A percentile compares a stretch with the other conserved stretches of the same genome.
These are phyloP conservation scores for Vesta saturnalis DNA, from an alignment of 2,888 invertebrate species.

Conservation along the genomic window DNA sequence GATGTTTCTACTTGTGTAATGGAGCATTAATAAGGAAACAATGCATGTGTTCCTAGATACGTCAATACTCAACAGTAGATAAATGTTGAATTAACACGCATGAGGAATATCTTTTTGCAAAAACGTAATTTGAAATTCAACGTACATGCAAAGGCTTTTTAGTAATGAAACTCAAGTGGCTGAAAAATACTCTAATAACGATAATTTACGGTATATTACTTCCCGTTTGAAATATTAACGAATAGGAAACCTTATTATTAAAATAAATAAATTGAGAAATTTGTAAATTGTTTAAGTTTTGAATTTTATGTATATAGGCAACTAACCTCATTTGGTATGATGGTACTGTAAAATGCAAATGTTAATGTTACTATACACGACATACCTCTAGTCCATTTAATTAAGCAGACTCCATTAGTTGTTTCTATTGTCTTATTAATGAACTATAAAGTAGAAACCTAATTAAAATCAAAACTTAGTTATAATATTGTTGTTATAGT, in stretches of 20 bases:
- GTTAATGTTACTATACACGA: no score
- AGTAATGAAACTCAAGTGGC: neutral
- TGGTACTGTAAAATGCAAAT: no score
- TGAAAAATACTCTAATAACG: neutral
- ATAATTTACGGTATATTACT: no score
- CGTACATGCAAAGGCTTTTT: slow-evolving; percentile 1
- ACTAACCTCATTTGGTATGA: no score
- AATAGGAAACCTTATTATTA: no score
- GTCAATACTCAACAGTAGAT: neutral
- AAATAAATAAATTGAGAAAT: no score
- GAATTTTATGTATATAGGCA: no score
- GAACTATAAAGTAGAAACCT: neutral
- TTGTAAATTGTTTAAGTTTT: no score
- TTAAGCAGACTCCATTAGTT: neutral
- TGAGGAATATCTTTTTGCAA: neutral
- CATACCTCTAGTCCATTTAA: neutral
- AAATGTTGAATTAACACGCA: neutral
- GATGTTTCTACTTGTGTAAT: no score
- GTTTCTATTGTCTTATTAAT: neutral
- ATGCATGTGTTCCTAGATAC: neutral
- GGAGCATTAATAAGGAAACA: neutral
- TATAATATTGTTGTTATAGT: no score
- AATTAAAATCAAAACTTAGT: neutral
- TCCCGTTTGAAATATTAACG: no score
- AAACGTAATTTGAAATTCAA: neutral